phyloP scores from a whole-genome alignment of 2,113 vertebrate genomes.

The Machaerirhynchus nigripectus region DNA sequence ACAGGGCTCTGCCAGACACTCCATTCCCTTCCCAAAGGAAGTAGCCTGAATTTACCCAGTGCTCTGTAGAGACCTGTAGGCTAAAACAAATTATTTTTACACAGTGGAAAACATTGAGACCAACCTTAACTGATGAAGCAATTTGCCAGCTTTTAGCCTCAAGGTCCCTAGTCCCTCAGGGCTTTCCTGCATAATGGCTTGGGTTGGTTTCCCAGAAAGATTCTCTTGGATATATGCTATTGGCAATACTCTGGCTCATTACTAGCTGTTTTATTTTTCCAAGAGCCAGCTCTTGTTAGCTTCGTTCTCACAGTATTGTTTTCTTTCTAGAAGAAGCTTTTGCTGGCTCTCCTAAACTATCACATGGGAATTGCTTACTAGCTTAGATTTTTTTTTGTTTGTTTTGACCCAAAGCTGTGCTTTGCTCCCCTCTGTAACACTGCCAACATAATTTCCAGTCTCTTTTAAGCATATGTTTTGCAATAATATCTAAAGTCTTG shows the following conservation, averaged over 20 bases:
- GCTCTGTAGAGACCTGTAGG: slow-evolving; percentile 7
- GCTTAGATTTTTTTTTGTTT: slow-evolving; percentile 32
- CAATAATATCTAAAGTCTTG: slow-evolving; percentile 52
- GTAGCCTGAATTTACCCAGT: neutral
- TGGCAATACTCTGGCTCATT: neutral
- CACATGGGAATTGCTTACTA: slow-evolving; percentile 55
- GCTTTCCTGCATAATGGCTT: neutral
- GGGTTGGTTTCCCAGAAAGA: slow-evolving; percentile 20
- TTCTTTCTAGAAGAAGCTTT: slow-evolving; percentile 58
- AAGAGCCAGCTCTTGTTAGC: slow-evolving; percentile 19
- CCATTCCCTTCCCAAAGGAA: neutral
- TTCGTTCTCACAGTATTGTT: slow-evolving; percentile 53
- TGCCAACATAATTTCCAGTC: slow-evolving; percentile 59
- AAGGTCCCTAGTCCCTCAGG: neutral
- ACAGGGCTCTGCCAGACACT: neutral
- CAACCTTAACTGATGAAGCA: slow-evolving; percentile 29
- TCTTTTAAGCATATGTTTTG: slow-evolving; percentile 59
- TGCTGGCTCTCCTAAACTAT: slow-evolving; percentile 36
- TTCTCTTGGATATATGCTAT: slow-evolving; percentile 19
- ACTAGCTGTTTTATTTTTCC: slow-evolving; percentile 11
- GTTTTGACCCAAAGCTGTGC: slow-evolving; percentile 49
- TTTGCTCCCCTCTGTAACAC: slow-evolving; percentile 25
- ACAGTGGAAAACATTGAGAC: slow-evolving; percentile 11
- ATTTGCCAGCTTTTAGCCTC: slow-evolving; percentile 21
- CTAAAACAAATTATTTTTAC: slow-evolving; percentile 48